phyloP scores from a whole-genome alignment of 2,797 vertebrate species.

The Cyclopterus lumpus region DNA sequence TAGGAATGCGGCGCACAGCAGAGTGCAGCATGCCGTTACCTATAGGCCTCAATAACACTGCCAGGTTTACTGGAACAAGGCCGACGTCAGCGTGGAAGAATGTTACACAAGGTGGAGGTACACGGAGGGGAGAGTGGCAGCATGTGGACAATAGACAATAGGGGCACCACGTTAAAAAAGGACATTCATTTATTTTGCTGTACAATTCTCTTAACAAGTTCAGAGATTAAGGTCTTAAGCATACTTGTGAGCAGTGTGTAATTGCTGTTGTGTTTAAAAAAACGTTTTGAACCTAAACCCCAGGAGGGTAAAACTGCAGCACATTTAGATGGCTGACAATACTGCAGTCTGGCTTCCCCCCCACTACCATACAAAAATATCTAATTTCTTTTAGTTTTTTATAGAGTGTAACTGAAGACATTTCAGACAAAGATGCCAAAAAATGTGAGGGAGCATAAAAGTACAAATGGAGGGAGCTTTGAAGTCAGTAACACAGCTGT shows the following conservation, averaged over 20 bases:
- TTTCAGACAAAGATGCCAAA: constrained; percentile 9
- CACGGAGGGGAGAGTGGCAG: constrained; percentile 52
- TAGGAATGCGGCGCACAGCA: constrained; percentile 80
- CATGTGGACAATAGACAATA: constrained; percentile 64
- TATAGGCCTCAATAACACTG: constrained; percentile 66
- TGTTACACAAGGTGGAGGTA: constrained; percentile 68
- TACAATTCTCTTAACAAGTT: constrained; percentile 14
- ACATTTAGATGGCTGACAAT: constrained; percentile 9
- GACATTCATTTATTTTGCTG: constrained; percentile 35
- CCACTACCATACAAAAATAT: background rate
- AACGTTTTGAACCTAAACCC: constrained; percentile 3
- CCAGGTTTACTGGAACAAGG: constrained; percentile 75
- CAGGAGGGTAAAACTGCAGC: constrained; percentile 2
- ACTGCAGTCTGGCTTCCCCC: constrained; percentile 2
- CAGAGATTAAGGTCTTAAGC: constrained; percentile 10
- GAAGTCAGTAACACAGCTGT: constrained; percentile 30
- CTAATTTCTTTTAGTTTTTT: constrained; percentile 17
- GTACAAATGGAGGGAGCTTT: constrained; percentile 18
- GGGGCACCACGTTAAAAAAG: constrained; percentile 31
- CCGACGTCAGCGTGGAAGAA: constrained; percentile 71
- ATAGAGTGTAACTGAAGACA: background rate
- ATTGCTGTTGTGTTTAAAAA: constrained; percentile 19
- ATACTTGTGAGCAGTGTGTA: background rate
- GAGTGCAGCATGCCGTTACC: constrained; percentile 65
- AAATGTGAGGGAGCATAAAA: constrained; percentile 11